Base-by-base conservation (phyloP, 2,888 invertebrate species). In the Melieria omissa region DNA sequence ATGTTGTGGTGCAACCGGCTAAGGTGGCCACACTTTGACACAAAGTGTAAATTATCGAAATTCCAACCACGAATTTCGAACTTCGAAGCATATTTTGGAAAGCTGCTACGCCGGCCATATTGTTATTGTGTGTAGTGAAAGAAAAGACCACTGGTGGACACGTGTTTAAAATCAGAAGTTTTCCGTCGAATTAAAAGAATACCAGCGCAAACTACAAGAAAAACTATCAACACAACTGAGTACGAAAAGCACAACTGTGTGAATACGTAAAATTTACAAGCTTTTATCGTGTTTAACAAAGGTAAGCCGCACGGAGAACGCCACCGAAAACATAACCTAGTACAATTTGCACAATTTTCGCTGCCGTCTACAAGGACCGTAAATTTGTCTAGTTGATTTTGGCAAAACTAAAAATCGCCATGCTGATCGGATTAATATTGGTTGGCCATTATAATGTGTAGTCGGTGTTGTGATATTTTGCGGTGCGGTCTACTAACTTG, bases 91-190 rank as follows among this genome's bases (percentile, higher is more conserved):
- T 61, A 14, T 10, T 29, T 55, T 69, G 47, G 62, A 55, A 62
- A 63, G 46, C 41, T 62, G 9, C 41, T 45, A 70, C 74, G 78
- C 80, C 80, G 80, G 80, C 80, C 80, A 81, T 81, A 77, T 81
- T 81, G 80, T 81, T 80, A 79, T 80, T 80, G 79, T 79, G 75
- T 79, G 77, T 72, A 78, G 76, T 75, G 60, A 72, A 75, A 73
- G 71, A 76, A 73, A 75, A 75, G 68, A 29, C 70, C 64, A 49
- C 64, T 63, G 65, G 77, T 81, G 81, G 85, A 85, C 86, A 85
- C 85, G 85, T 85, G 85, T 85, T 85, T 85, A 84, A 84, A 79
- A 72, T 70, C 46, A 66, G 57, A 75, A 76, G 70, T 71, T 68
- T 76, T 73, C 66, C 71, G 62, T 72, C 70, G 69, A 78, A 76